These are phyloP conservation scores for Erethizon dorsatum DNA, from an alignment of 2,797 vertebrate genomes.

Conservation along the genomic window DNA sequence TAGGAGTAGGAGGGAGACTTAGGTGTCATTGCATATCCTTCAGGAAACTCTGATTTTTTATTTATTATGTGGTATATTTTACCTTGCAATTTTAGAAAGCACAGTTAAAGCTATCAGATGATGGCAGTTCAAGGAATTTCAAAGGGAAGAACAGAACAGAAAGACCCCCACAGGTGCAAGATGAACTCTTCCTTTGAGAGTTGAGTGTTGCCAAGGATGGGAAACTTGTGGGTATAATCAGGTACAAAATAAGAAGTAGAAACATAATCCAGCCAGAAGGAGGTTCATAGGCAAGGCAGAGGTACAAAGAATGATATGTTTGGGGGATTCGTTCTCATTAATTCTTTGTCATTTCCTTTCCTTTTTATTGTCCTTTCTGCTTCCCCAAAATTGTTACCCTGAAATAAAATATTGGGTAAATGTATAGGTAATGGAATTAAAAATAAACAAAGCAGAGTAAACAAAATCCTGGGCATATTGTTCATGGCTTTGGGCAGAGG, in stretches of 20 bases:
- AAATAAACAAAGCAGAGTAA: neutral
- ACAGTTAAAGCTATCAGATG: neutral
- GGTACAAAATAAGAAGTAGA: neutral
- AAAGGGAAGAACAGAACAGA: neutral
- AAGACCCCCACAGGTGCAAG: rapidly evolving
- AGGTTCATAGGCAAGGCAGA: neutral
- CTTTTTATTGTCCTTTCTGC: neutral
- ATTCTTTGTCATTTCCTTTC: neutral
- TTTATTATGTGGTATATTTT: neutral
- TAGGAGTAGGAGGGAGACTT: neutral
- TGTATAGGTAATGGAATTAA: neutral
- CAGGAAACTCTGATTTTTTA: neutral
- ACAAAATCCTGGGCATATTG: neutral
- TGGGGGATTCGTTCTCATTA: neutral
- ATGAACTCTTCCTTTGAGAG: neutral
- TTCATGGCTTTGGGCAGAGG: neutral
- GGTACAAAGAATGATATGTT: neutral
- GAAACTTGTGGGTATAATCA: neutral
- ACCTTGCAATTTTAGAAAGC: neutral
- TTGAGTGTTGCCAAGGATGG: neutral
- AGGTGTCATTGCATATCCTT: neutral
- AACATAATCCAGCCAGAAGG: neutral
- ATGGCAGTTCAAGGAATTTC: neutral
- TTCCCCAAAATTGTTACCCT: neutral
- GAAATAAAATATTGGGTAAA: neutral